Evolutionary conservation across 2,797 vertebrate genomes (phyloP).

Genomic region (Cyclura pinguis): DNA sequence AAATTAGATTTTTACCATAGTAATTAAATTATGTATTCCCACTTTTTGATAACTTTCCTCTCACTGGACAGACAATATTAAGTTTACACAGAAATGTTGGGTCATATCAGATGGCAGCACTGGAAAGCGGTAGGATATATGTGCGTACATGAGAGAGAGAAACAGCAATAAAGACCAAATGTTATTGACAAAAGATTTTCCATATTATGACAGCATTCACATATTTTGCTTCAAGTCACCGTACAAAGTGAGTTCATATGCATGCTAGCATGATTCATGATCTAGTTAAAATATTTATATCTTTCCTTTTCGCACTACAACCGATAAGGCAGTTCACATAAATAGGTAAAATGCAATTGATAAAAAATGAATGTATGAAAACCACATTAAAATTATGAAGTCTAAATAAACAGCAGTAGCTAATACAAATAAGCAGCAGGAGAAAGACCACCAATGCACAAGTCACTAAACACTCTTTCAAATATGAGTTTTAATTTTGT

Average conservation of each 20-base stretch:
- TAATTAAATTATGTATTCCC: too few relatives aligned
- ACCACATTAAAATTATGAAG: background rate
- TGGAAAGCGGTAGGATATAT: background rate
- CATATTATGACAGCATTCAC: constrained; percentile 3
- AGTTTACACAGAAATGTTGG: background rate
- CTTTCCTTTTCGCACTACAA: background rate
- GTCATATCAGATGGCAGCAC: background rate
- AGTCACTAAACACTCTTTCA: background rate
- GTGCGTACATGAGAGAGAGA: background rate
- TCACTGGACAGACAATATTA: background rate
- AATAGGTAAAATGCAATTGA: background rate
- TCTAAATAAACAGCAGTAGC: background rate
- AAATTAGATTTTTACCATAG: too few relatives aligned
- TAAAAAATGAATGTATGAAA: background rate
- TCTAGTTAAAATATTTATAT: background rate
- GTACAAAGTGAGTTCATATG: background rate
- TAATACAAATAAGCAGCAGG: background rate
- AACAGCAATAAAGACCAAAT: background rate
- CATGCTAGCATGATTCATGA: background rate
- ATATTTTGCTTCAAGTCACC: background rate
- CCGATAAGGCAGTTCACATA: background rate
- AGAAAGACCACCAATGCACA: background rate
- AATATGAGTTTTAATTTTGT: background rate
- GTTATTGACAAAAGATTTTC: background rate
- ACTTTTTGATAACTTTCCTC: too few relatives aligned